A percentile compares a stretch with the other conserved stretches of the same genome.
Conservation (phyloP, 2,797 vertebrate genomes). For the Dendrocincla tyrannina region DNA sequence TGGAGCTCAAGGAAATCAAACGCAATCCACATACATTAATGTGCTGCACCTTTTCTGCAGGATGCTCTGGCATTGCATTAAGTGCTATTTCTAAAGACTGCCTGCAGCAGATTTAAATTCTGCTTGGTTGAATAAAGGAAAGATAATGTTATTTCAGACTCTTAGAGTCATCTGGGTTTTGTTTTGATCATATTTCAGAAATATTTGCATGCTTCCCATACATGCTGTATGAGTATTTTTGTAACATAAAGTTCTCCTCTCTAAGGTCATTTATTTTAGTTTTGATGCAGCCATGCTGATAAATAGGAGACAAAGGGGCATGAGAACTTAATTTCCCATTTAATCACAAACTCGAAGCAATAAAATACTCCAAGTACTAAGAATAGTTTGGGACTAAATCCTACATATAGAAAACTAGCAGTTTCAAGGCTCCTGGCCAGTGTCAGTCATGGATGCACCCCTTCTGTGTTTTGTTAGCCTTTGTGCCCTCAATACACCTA, state of each 20-base stretch:
- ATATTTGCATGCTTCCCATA: conserved; percentile 5
- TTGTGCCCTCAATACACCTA: background rate
- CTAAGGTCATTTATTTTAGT: conserved; percentile 39
- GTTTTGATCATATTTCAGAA: conserved; percentile 36
- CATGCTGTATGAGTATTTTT: background rate
- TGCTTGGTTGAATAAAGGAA: conserved; percentile 4
- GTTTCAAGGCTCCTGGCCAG: background rate
- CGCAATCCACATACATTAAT: background rate
- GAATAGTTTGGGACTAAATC: background rate
- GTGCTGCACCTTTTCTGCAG: background rate
- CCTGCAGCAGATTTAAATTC: conserved; percentile 30
- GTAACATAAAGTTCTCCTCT: background rate
- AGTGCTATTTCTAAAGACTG: conserved; percentile 8
- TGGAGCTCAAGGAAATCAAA: background rate
- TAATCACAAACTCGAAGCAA: background rate
- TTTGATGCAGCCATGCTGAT: background rate
- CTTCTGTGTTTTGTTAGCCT: background rate
- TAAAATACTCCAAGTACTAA: background rate
- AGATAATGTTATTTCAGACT: conserved; percentile 18
- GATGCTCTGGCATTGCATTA: background rate
- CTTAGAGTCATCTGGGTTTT: conserved; percentile 32
- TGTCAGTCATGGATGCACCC: background rate
- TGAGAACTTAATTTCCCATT: background rate
- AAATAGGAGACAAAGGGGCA: background rate
- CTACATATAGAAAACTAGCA: background rate